phyloP scores from a whole-genome alignment of 1,140 invertebrate species.

The Trigoniulus corallinus region DNA sequence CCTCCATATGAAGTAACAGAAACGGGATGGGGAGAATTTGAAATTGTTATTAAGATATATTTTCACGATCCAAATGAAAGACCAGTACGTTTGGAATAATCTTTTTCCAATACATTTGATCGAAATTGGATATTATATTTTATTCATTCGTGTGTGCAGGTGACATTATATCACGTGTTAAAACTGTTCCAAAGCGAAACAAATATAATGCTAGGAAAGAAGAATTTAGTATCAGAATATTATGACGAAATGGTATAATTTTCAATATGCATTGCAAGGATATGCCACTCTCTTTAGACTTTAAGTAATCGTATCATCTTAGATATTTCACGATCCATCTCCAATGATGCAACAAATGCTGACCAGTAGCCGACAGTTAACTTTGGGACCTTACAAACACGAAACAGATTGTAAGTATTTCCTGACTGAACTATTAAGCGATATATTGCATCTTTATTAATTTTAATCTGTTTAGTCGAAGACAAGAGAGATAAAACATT shows the following conservation, averaged over 20 bases:
- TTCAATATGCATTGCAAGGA: no score
- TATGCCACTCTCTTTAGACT: no score
- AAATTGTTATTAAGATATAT: conserved; percentile 95
- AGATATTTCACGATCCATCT: conserved; percentile 83
- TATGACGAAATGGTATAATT: conserved; percentile 76
- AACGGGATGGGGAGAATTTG: conserved; percentile 99
- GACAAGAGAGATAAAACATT: conserved; percentile 69
- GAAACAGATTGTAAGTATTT: conserved; percentile 85
- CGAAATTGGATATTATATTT: neutral
- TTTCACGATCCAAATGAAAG: conserved; percentile 94
- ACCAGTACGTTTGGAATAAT: conserved; percentile 73
- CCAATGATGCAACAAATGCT: conserved; percentile 79
- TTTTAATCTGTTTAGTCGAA: conserved; percentile 50
- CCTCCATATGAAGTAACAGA: conserved; percentile 96
- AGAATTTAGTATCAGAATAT: conserved; percentile 75
- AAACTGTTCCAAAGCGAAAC: conserved; percentile 69
- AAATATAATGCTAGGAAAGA: conserved; percentile 41
- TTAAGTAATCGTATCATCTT: neutral
- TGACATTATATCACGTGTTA: conserved; percentile 87
- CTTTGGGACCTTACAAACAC: conserved; percentile 56
- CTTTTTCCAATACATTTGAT: conserved; percentile 6
- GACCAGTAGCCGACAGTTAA: conserved; percentile 52
- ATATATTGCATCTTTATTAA: no score
- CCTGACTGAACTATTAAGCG: no score
- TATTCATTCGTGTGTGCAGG: conserved; percentile 36